Evolutionary conservation across 2,797 vertebrate genomes (phyloP).

Genomic region (Australoheros facetus): DNA sequence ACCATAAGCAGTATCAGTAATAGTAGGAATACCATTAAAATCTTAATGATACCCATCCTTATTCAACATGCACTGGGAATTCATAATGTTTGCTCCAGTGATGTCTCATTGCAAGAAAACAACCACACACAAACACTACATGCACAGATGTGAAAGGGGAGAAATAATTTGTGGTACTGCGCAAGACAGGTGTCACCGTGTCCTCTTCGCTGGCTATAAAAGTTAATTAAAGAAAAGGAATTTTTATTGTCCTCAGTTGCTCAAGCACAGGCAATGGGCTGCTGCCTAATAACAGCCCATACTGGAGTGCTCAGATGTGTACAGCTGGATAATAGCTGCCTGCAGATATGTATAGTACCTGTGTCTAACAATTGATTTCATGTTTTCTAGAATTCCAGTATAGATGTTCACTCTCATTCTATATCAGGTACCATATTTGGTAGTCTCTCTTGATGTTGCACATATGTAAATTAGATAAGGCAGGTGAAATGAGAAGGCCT

Average conservation of each 20-base stretch:
- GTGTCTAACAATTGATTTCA: constrained; percentile 21
- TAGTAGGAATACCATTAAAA: neutral
- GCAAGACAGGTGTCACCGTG: constrained; percentile 75
- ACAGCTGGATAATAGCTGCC: constrained; percentile 59
- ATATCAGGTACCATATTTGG: neutral
- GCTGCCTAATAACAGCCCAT: constrained; percentile 70
- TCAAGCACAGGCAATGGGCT: constrained; percentile 52
- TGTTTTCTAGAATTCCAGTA: constrained; percentile 25
- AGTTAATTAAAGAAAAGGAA: constrained; percentile 81
- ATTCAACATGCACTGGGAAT: neutral
- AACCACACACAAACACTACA: neutral
- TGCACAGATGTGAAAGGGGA: constrained; percentile 42
- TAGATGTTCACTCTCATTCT: constrained; percentile 3
- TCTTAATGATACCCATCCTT: neutral
- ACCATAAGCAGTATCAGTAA: neutral
- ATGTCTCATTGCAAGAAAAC: neutral
- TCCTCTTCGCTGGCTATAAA: constrained; percentile 76
- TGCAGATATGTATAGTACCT: constrained; percentile 41
- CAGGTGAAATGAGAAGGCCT: neutral
- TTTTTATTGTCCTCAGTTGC: constrained; percentile 74
- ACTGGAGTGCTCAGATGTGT: constrained; percentile 49
- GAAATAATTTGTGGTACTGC: constrained; percentile 63
- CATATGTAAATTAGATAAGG: neutral
- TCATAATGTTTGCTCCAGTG: constrained; percentile 21
- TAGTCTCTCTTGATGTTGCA: neutral